Conservation (phyloP, 2,113 vertebrate species). For the Platichthys flesus region DNA sequence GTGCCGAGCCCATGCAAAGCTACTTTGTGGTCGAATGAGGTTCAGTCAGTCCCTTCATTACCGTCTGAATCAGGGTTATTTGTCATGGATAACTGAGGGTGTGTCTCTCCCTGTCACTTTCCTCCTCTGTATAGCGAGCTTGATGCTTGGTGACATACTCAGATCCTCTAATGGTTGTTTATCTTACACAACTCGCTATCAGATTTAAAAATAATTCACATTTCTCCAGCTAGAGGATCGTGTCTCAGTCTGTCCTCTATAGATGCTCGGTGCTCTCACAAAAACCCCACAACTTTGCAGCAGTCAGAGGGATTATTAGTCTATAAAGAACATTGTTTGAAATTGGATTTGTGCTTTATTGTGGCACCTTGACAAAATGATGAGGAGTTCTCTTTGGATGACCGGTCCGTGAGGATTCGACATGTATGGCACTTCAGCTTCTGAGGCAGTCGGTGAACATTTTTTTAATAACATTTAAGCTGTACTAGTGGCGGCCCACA, state of each 20-base stretch:
- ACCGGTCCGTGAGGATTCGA: slow-evolving; percentile 35
- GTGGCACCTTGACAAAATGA: slow-evolving; percentile 38
- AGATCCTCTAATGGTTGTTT: slow-evolving; percentile 27
- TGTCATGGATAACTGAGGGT: slow-evolving; percentile 43
- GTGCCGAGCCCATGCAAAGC: slow-evolving; percentile 14
- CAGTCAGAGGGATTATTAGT: slow-evolving; percentile 9
- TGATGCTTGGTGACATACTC: slow-evolving; percentile 43
- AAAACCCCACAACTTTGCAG: slow-evolving; percentile 21
- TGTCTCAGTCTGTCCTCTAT: slow-evolving; percentile 19
- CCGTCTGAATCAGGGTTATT: slow-evolving; percentile 46
- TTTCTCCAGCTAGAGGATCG: slow-evolving; percentile 11
- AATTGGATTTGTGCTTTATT: slow-evolving; percentile 28
- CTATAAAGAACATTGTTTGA: slow-evolving; percentile 9
- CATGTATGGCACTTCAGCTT: slow-evolving; percentile 52
- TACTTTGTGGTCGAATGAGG: slow-evolving; percentile 26
- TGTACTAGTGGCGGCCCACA: slow-evolving; percentile 63
- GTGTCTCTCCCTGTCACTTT: slow-evolving; percentile 18
- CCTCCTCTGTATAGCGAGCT: slow-evolving; percentile 1
- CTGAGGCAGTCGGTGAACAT: slow-evolving; percentile 49
- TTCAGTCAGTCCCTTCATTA: slow-evolving; percentile 37
- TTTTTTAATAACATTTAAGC: slow-evolving; percentile 71
- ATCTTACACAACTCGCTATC: slow-evolving; percentile 37
- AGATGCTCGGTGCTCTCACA: neutral
- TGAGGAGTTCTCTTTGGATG: slow-evolving; percentile 20
- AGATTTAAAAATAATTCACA: neutral